Evolutionary conservation across 2,797 vertebrate species (phyloP), one percentile per base, ranked within the genome.

Genomic region (Eulemur coronatus): DNA sequence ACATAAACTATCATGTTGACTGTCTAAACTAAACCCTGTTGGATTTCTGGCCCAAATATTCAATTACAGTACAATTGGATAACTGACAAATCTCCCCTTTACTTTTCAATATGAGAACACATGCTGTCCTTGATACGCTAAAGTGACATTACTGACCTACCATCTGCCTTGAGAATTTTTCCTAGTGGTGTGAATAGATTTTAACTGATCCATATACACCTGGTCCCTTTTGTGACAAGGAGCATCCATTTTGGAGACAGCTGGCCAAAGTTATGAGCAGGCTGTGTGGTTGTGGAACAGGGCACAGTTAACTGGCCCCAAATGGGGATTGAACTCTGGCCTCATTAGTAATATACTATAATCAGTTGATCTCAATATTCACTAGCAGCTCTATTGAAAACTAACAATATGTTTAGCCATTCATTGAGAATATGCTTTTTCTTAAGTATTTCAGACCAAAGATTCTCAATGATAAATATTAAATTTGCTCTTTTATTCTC

Each of bases 111-210:
- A 72, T 86, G 24, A 85, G 59, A 96, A 81, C 33, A 82, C 76
- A 94, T 80, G 38, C 10, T 20, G 22, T 81, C 24, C 14, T 97
- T 97, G 65, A 84, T 41, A 86, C 3, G 0, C n/a, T 67, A 63
- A 92, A 84, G 35, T 81, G 72, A 89, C 69, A 67, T 93, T 87
- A 79, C 35, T 87, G 85, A 93, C 33, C 85, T 78, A 59, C 86
- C 85, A 91, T 93, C 78, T 97, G 93, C 41, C 82, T 97, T 89
- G 57, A 94, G 63, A 92, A 86, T 80, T 59, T 70, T 93, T 89
- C 72, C 50, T 52, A 22, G 28, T 85, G 22, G 38, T 85, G 26
- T 67, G 67, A 91, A 86, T 30, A 76, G 50, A 72, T 85, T 91
- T 91, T 43, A 75, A 70, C 69, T 63, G 33, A 89, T 84, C 61